These are phyloP conservation scores for Thelaira solivaga DNA, from an alignment of 2,888 invertebrate genomes.

Conservation along the genomic window DNA sequence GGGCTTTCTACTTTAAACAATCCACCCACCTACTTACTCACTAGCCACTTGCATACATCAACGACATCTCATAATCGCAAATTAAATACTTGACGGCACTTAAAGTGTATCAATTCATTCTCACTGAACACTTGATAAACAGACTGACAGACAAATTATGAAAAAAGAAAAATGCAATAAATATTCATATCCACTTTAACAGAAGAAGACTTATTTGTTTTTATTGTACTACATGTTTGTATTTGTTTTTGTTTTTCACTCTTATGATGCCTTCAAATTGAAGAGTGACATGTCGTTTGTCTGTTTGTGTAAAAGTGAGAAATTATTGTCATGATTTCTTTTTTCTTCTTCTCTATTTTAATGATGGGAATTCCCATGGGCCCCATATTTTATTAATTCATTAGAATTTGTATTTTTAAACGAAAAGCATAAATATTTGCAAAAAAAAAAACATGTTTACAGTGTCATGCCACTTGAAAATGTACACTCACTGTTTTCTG, in stretches of 20 bases:
- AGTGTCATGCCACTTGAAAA: too few species aligned
- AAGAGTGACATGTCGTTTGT: background rate
- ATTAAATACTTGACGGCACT: constrained; percentile 47
- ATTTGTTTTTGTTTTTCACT: background rate
- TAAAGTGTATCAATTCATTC: constrained; percentile 43
- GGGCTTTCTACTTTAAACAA: too few species aligned
- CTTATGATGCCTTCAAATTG: background rate
- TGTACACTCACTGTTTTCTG: too few species aligned
- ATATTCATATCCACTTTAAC: background rate
- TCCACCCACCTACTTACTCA: background rate
- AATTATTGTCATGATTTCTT: constrained; percentile 5
- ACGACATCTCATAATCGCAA: constrained; percentile 36
- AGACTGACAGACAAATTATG: constrained; percentile 26
- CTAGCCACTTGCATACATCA: constrained; percentile 5
- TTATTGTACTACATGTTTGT: constrained; percentile 14
- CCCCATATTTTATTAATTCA: background rate
- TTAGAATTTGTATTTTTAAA: background rate
- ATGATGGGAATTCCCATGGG: constrained; percentile 11
- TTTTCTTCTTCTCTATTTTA: background rate
- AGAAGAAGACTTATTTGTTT: constrained; percentile 18
- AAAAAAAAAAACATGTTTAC: too few species aligned
- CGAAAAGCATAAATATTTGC: background rate
- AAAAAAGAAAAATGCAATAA: background rate
- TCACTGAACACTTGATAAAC: constrained; percentile 32
- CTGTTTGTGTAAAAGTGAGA: background rate